Base-by-base conservation (phyloP, 2,888 invertebrate species). In the Eilema sororculum region DNA sequence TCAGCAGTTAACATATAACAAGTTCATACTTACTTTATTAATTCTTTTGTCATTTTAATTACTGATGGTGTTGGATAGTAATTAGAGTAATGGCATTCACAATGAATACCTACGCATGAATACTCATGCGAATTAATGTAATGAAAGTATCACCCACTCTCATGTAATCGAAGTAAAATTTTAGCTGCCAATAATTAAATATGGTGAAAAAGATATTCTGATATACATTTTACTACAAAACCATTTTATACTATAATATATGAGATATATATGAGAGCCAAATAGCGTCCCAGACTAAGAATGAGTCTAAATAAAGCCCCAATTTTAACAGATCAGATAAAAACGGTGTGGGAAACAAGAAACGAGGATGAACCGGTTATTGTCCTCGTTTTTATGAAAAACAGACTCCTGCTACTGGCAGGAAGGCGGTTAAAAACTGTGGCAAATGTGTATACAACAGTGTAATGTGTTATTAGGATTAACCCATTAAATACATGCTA, bases 311-410 rank as follows among this genome's bases (percentile, higher is more conserved):
- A 76, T 71, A 82, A 70, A 67, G 72, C 63, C 68, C 70, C 69
- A 80, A 79, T 72, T 82, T 78, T 62, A 76, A 76, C 68, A 76
- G 68, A 80, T 80, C 78, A 73, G 76, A 82, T 81, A 82, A 82
- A 80, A 80, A 80, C 75, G 67, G 71, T 78, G 80, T 81, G 81
- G 82, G 82, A 80, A 80, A 71, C 61, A 60, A 62, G 59, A 66
- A 71, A 61, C 67, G 62, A 69, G 57, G 68, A 70, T 46, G 16
- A 64, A 71, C 78, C 78, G 83, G 80, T 82, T 80, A 70, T 68
- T 63, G 56, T 25, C 24, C 61, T 65, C 33, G 65, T 57, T 30
- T 64, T 78, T 71, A 62, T 72, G 82, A 80, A 80, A 82, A 82
- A 78, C 65, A 67, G 64, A 67, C 46, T 69, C 60, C 65, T 62